Evolutionary conservation across 2,113 vertebrate species (phyloP).

Genomic region (Microtus richardsoni): DNA sequence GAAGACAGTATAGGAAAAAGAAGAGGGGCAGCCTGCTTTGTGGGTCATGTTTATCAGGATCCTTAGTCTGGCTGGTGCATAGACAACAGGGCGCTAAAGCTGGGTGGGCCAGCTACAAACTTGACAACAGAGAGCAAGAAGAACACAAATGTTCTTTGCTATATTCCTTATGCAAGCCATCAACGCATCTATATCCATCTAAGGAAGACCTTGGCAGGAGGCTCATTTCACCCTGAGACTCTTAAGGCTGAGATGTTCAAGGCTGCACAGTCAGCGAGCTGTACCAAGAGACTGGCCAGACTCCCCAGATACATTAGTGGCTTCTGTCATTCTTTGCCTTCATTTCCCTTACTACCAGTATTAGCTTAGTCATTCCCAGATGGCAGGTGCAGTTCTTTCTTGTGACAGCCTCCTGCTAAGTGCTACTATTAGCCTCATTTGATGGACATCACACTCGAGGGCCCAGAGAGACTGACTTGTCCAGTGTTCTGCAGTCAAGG

Average conservation of each 20-base stretch:
- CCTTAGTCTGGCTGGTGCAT: background rate
- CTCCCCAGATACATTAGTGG: background rate
- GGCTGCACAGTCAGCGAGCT: background rate
- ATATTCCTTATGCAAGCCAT: background rate
- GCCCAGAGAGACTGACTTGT: background rate
- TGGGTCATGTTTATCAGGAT: background rate
- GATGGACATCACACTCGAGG: background rate
- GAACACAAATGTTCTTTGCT: background rate
- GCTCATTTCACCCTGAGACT: background rate
- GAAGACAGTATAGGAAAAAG: background rate
- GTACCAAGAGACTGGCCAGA: background rate
- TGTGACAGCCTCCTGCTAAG: background rate
- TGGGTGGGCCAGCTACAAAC: too few species aligned
- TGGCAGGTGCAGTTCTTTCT: background rate
- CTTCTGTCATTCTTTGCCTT: background rate
- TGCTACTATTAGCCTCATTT: background rate
- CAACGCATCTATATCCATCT: background rate
- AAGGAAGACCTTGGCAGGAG: background rate
- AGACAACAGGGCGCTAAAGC: background rate
- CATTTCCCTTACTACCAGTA: background rate
- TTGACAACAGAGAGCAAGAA: background rate
- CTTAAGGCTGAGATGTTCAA: background rate
- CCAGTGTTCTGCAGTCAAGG: background rate
- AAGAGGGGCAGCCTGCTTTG: background rate
- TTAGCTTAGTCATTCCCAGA: accelerated